Percentiles rank a stretch among this genome's conserved stretches.
Conservation (phyloP, 2,113 vertebrate species). For the Martes martes region DNA sequence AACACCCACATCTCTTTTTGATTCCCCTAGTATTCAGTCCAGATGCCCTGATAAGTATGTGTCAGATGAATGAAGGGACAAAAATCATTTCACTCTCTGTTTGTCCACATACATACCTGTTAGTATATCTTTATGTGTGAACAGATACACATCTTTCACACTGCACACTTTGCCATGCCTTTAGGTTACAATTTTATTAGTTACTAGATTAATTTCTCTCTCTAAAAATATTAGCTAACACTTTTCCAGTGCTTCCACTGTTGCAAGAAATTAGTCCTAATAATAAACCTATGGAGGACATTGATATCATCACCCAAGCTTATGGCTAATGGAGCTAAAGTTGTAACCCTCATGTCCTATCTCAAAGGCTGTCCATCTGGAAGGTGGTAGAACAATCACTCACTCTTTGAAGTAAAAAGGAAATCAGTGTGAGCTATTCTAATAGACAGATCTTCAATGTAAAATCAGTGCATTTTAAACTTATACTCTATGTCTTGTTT, state of each 20-base stretch:
- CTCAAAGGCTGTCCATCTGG: background rate
- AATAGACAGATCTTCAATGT: background rate
- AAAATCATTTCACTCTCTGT: background rate
- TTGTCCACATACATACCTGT: rapidly evolving
- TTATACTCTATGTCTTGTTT: background rate
- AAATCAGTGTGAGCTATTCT: background rate
- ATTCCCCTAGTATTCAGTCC: background rate
- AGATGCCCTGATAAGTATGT: background rate
- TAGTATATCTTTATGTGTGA: background rate
- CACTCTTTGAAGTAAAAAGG: background rate
- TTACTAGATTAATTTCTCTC: background rate
- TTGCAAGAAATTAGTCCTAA: background rate
- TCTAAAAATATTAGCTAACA: background rate
- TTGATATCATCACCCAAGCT: background rate
- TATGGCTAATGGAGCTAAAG: background rate
- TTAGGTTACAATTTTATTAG: background rate
- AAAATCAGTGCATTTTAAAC: background rate
- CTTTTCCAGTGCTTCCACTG: background rate
- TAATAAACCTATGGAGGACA: background rate
- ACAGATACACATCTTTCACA: rapidly evolving
- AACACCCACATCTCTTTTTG: background rate
- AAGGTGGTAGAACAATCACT: too few species aligned
- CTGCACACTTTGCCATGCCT: background rate
- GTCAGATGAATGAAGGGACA: background rate
- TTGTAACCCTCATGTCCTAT: background rate